Evolutionary conservation across 2,888 invertebrate genomes (phyloP), one percentile per base, ranked within the genome.

Genomic region (Rhabditoides inermis): DNA sequence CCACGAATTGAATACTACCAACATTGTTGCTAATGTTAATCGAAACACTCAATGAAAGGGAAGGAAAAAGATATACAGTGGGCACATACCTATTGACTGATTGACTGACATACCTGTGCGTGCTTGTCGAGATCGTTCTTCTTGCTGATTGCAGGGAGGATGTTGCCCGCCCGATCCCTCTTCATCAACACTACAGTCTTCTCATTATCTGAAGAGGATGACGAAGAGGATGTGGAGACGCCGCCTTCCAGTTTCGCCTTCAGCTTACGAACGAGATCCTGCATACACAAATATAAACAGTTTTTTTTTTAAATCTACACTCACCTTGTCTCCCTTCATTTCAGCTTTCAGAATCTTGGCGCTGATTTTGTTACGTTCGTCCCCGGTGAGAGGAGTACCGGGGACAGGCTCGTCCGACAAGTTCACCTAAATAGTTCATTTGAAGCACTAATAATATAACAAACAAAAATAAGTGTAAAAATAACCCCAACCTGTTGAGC

Each of bases 271-370:
- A 85, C 85, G 49, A 86, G 76, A 58, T 83, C 82, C 74, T 83
- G 58, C 32, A 72, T 58, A 41, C 27, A 36, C 27, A 58, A 49
- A 39, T n/a, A 18, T 15, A 44, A 44, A 22, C 15, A 26, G 40
- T 40, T 10, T 20, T 15, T 18, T 39, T 23, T 10, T 20, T 51
- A 25, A 42, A 40, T n/a, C 23, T 22, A 49, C 25, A 23, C 59
- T 46, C 20, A 82, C 84, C 68, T 77, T 79, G 76, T 92, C 85
- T 20, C 90, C 92, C 82, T 90, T 84, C 68, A 98, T 84, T 83
- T 95, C 91, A 15, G 94, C 92, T 81, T 90, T 90, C 0, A 95
- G 81, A 59, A 91, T 84, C 79, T 87, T 89, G 2, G 92, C 90
- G 37, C 85, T 89, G 39, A 98, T 77, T 68, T 85, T 85, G 79